Evolutionary conservation across 2,113 vertebrate species (phyloP).

Genomic region (Nesoenas mayeri): DNA sequence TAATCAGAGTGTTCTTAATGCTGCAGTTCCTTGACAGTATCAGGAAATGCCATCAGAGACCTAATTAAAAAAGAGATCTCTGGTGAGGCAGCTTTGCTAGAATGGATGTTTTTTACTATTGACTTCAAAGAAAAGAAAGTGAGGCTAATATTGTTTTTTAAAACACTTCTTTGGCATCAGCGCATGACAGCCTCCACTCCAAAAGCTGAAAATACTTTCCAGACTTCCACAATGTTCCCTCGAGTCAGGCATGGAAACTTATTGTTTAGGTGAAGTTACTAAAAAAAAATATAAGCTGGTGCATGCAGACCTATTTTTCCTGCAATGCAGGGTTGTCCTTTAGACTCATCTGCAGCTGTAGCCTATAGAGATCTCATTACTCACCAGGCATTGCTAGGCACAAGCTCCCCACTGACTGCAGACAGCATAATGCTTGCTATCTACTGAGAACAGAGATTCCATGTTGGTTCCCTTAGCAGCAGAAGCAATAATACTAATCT

Average conservation of each 20-base stretch:
- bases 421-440: background rate
- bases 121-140: constrained; percentile 52
- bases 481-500: constrained; percentile 5
- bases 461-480: constrained; percentile 18
- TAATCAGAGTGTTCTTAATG: constrained; percentile 3
- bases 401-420: background rate
- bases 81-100: constrained; percentile 29
- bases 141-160: background rate
- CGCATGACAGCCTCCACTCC: background rate
- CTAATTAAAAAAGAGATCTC: constrained; percentile 37
- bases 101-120: background rate
- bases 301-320: background rate
- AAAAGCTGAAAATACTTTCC: constrained; percentile 36
- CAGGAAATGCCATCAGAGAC: constrained; percentile 25
- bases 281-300: background rate
- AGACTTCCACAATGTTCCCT: constrained; percentile 13
- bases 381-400: background rate
- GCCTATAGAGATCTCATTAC: background rate
- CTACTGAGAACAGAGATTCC: background rate
- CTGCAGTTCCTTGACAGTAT: constrained; percentile 47
- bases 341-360: background rate
- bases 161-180: constrained; percentile 23
- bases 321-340: background rate
- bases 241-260: background rate
- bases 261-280: background rate